Conservation (phyloP, 64 coral and sea anemone species). For the Hydrozoanthus tunicans region DNA sequence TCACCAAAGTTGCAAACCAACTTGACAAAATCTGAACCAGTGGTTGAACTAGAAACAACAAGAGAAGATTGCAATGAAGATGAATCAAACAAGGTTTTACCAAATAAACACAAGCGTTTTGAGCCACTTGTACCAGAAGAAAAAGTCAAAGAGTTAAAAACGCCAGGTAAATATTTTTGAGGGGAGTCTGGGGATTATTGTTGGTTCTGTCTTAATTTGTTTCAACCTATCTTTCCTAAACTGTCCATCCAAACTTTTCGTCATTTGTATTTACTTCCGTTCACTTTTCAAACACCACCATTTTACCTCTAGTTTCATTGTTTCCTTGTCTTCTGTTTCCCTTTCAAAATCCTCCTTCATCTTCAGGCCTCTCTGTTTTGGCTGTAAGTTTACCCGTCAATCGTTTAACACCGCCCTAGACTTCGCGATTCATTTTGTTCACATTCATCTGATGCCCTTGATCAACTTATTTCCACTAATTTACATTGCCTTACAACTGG, state of each 20-base stretch:
- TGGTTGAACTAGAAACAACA: not conserved
- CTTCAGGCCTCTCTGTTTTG: no score
- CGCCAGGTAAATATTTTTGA: constrained; percentile 21
- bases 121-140: constrained; percentile 35
- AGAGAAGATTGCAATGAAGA: not conserved
- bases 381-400: no score
- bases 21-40: not conserved
- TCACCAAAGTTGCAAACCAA: constrained; percentile 21
- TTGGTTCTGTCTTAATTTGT: not conserved
- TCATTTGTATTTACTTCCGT: not conserved
- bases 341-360: no score
- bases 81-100: not conserved
- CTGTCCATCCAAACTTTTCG: not conserved
- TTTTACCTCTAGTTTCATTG: no score
- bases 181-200: not conserved
- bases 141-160: constrained; percentile 27
- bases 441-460: no score
- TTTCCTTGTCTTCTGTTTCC: no score
- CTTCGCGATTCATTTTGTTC: no score
- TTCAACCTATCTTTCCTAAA: not conserved
- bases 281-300: not conserved
- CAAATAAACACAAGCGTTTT: constrained; percentile 1
- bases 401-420: no score
- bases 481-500: no score
- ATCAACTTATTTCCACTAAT: no score